These are phyloP conservation scores for Bombus sibiricus DNA, from an alignment of 1,140 invertebrate genomes.

Conservation along the genomic window DNA sequence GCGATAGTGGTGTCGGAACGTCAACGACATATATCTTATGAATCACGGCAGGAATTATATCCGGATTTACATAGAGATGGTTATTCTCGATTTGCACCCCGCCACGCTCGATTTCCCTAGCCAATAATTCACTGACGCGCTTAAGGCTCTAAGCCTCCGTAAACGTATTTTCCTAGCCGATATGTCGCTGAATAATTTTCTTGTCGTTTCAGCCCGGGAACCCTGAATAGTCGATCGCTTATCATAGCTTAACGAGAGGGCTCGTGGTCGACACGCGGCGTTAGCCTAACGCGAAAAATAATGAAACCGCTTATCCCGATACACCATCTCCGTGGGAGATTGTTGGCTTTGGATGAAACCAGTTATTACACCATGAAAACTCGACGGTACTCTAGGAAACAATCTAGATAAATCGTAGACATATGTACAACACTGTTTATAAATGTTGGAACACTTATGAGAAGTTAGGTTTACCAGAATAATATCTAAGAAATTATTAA, in stretches of 20 bases:
- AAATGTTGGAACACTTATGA: not conserved
- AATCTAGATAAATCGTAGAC: not conserved
- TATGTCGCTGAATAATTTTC: constrained; percentile 55
- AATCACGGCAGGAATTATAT: constrained; percentile 45
- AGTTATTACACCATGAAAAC: constrained; percentile 14
- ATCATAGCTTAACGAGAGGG: constrained; percentile 28
- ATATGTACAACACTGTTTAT: not conserved
- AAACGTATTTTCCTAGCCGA: constrained; percentile 53
- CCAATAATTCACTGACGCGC: constrained; percentile 50
- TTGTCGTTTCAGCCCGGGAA: constrained; percentile 8
- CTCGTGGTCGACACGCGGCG: not conserved
- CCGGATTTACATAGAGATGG: constrained; percentile 54
- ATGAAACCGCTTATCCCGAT: constrained; percentile 23
- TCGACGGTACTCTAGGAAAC: not conserved
- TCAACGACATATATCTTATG: constrained; percentile 53
- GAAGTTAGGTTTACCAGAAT: not conserved
- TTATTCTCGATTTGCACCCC: constrained; percentile 56
- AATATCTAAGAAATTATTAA: no score
- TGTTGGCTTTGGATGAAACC: not conserved
- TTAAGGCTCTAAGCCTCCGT: constrained; percentile 49
- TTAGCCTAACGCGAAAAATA: constrained; percentile 45
- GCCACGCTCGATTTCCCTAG: constrained; percentile 46
- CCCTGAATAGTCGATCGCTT: constrained; percentile 18
- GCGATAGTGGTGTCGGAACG: constrained; percentile 25
- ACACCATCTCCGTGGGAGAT: constrained; percentile 25